Evolutionary conservation across 2,113 vertebrate genomes (phyloP).

Genomic region (Amia ocellicauda): DNA sequence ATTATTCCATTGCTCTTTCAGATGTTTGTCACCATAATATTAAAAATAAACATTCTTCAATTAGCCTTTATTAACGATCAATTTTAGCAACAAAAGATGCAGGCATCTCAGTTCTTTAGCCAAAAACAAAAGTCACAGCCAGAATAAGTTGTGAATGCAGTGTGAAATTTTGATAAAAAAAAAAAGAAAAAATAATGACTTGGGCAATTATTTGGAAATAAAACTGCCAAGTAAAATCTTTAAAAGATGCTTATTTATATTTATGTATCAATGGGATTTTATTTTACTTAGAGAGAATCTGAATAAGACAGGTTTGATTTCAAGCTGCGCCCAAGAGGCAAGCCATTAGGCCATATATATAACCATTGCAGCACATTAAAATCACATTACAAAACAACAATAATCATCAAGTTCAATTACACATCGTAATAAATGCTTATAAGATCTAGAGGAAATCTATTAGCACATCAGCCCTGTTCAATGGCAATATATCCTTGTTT

Average conservation of each 20-base stretch:
- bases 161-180: not conserved
- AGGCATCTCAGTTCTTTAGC: no score
- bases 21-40: no score
- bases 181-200: constrained; percentile 38
- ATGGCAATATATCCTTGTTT: not conserved
- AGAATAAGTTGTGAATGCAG: no score
- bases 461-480: constrained; percentile 42
- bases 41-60: no score
- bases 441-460: constrained; percentile 73
- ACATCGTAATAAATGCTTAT: constrained; percentile 71
- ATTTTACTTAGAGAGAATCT: not conserved
- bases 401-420: constrained; percentile 79
- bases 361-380: constrained; percentile 75
- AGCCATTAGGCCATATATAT: constrained; percentile 75
- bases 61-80: no score
- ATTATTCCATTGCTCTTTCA: no score
- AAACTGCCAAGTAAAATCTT: constrained; percentile 48
- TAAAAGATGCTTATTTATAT: constrained; percentile 53
- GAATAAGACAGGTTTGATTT: constrained; percentile 42
- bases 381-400: constrained; percentile 78
- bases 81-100: no score
- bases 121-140: no score
- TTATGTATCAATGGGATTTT: constrained; percentile 36
- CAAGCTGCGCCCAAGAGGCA: constrained; percentile 61
- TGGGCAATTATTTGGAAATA: constrained; percentile 34